Percentiles rank a stretch among this genome's conserved stretches.
Evolutionary conservation across 1,140 invertebrate species (phyloP).

Genomic region (Portunus trituberculatus): DNA sequence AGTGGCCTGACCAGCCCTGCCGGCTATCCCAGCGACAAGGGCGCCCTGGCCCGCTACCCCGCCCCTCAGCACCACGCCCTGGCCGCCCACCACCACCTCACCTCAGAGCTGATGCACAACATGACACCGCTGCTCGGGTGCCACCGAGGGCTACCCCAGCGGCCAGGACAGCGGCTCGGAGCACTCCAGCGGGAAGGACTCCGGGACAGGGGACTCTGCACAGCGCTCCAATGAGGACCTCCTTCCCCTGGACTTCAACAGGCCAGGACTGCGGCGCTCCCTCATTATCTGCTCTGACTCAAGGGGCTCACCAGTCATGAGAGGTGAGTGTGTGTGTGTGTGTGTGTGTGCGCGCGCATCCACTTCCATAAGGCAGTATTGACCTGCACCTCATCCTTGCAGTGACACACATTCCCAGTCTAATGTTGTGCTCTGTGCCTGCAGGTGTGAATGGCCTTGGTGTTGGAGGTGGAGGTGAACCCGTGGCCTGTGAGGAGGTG

Average conservation of each 20-base stretch:
- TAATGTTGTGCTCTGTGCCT: neutral
- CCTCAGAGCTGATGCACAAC: conserved; percentile 59
- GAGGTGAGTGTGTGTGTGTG: conserved; percentile 25
- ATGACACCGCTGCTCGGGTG: conserved; percentile 47
- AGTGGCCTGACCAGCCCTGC: conserved; percentile 38
- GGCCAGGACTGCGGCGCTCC: conserved; percentile 55
- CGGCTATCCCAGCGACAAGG: conserved; percentile 79
- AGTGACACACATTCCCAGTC: neutral
- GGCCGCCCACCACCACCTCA: conserved; percentile 58
- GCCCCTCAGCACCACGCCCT: conserved; percentile 40
- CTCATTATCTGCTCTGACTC: conserved; percentile 62
- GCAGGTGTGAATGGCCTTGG: conserved; percentile 48
- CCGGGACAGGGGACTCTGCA: conserved; percentile 85
- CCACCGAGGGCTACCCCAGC: conserved; percentile 29
- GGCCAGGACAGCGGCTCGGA: conserved; percentile 80
- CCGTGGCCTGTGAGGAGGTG: conserved; percentile 52
- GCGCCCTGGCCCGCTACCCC: neutral
- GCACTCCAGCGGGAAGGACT: conserved; percentile 83
- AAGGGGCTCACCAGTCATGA: conserved; percentile 18
- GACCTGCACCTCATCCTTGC: no score
- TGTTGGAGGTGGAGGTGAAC: conserved; percentile 38
- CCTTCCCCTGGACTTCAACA: conserved; percentile 76
- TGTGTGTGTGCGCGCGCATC: no score
- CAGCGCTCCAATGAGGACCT: conserved; percentile 84
- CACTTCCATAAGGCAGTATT: no score